Evolutionary conservation across 2,113 vertebrate genomes (phyloP).

Genomic region (Gila orcuttii): DNA sequence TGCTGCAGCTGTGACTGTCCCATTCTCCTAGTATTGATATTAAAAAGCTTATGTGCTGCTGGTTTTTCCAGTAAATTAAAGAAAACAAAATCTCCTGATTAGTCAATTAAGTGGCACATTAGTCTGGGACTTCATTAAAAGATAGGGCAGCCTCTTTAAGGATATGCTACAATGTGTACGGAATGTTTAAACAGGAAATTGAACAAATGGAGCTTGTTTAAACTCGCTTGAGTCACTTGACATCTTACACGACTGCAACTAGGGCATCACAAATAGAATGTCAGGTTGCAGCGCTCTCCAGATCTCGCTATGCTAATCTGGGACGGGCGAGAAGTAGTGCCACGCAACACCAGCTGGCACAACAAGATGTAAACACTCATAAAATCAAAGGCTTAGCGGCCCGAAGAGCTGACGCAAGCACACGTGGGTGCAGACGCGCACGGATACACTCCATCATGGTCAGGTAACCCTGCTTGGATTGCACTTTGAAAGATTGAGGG

Average conservation of each 20-base stretch:
- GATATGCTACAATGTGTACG: conserved; percentile 63
- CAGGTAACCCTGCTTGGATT: not conserved
- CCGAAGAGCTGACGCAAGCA: conserved; percentile 41
- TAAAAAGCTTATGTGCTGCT: conserved; percentile 73
- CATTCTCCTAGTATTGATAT: conserved; percentile 39
- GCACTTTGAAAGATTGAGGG: not conserved
- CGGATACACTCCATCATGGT: not conserved
- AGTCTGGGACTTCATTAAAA: conserved; percentile 83
- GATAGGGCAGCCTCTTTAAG: conserved; percentile 78
- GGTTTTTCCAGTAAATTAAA: conserved; percentile 81
- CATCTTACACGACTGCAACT: conserved; percentile 73
- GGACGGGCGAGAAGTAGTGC: conserved; percentile 53
- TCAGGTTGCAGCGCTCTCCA: conserved; percentile 62
- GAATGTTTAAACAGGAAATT: conserved; percentile 81
- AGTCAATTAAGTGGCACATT: conserved; percentile 84
- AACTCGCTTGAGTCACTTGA: conserved; percentile 81
- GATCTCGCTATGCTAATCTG: conserved; percentile 74
- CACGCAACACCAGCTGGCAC: conserved; percentile 62
- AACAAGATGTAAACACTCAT: conserved; percentile 61
- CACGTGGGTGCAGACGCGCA: not conserved
- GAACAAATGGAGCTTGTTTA: conserved; percentile 82
- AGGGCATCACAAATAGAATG: conserved; percentile 78
- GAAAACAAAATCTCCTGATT: conserved; percentile 84
- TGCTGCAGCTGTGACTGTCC: conserved; percentile 22
- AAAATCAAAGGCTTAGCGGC: conserved; percentile 63